A percentile compares a stretch with the other conserved stretches of the same genome.
Conservation (phyloP, 2,797 vertebrate genomes). For the Avahi laniger region DNA sequence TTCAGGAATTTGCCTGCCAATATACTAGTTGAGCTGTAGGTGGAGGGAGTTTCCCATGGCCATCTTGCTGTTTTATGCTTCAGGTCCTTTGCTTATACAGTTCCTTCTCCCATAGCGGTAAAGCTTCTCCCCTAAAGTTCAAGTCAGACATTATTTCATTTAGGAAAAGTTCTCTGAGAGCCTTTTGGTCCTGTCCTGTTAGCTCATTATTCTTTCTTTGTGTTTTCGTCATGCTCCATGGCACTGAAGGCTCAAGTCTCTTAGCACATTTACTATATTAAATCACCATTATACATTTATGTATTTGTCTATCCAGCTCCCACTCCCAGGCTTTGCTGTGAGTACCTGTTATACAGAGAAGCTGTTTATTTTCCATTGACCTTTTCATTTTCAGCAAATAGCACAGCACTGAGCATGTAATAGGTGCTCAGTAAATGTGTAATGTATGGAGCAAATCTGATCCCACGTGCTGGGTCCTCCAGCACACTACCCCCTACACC, state of each 20-base stretch:
- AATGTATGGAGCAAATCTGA: not conserved
- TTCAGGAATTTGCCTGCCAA: not conserved
- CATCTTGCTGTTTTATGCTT: not conserved
- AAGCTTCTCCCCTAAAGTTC: not conserved
- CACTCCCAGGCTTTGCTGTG: not conserved
- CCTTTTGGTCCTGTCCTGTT: not conserved
- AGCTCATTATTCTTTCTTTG: not conserved
- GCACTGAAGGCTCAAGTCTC: not conserved
- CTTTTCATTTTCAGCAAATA: not conserved
- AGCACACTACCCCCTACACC: not conserved
- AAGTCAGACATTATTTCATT: not conserved
- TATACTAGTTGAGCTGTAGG: not conserved
- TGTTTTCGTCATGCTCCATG: not conserved
- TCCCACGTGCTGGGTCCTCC: not conserved
- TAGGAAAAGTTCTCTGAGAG: not conserved
- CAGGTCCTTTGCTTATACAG: not conserved
- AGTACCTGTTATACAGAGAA: not conserved
- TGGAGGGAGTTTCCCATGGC: not conserved
- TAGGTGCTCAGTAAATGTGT: conserved; percentile 13
- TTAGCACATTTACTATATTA: not conserved
- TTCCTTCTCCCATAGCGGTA: not conserved
- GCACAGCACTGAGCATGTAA: not conserved
- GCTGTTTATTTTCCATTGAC: not conserved
- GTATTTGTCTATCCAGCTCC: not conserved
- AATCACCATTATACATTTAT: not conserved